Base-by-base conservation (phyloP, 1,140 invertebrate species). In the Zaprionus camerounensis region DNA sequence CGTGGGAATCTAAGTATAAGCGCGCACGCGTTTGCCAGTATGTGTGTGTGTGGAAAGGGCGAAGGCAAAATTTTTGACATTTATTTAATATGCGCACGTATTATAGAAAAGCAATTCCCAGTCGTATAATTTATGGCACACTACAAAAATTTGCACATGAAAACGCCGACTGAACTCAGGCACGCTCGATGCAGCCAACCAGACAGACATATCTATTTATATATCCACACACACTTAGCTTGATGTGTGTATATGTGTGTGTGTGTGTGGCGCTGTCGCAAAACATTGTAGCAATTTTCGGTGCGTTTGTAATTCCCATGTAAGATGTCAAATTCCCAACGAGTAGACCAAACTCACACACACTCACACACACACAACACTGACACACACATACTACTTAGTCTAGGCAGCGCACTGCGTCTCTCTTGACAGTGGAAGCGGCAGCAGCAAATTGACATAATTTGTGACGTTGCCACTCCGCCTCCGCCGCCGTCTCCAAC, bases 11-110 rank as follows among this genome's bases (percentile, higher is more conserved):
- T 67, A 13, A 31, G 17, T 36, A 13, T 61, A 28, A 34, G 57
- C 46, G 44, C 46, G 28, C 6, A 62, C 22, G 61, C 44, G 28
- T 26, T 26, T 46, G 36, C 15, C 15, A 17, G 11, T 53, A 20
- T 46, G 56, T 24, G 56, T 41, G 24, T 38, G 41, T 22, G 56
- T 59, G 34, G 24, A 31, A 5, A 17, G 63, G 67, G 76, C 67
- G 71, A 75, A 76, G 72, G 71, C 72, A 80, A 79, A 67, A 88
- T 91, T 85, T 87, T 90, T 90, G 85, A 90, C 85, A 90, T 90
- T 90, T 90, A 90, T 90, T 90, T 90, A 90, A 90, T 90, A 90
- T 91, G 85, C 86, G 86, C 85, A 90, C 85, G 85, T 91, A 90
- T 91, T 91, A 90, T 90, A 91, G 86, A 90, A 90, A 90, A 90